Evolutionary conservation across 2,888 invertebrate species (phyloP), one percentile per base, ranked within the genome.

Genomic region (Cryptocheilus praepositus): DNA sequence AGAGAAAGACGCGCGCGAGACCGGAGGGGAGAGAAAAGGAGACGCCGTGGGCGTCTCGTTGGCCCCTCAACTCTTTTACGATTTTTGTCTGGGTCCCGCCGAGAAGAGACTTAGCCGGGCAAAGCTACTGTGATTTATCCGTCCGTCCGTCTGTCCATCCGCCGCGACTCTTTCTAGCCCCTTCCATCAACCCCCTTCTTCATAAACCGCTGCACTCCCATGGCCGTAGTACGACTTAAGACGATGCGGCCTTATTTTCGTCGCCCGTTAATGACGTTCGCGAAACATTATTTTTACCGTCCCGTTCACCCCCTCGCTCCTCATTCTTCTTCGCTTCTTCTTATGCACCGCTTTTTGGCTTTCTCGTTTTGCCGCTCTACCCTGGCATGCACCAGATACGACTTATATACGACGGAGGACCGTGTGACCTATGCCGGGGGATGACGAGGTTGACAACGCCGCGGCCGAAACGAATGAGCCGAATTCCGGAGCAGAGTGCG

Each of bases 111-210:
- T 73, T 69, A 69, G 70, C 72, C 53, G 65, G 64, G 67, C 73
- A 74, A 78, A 73, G 74, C 70, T 64, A 65, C 67, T 74, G 81
- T 84, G 84, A 84, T 84, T 84, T 84, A 84, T 84, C 82, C 81
- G 72, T 69, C 64, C 60, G 59, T 52, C 28, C 65, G 44, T 64
- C 67, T 63, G 21, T 21, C 43, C 51, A 4, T 52, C 16, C 61
- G n/a, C 54, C 55, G 21, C 25, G 44, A 36, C 36, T 70, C 57
- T 58, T 68, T 62, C 66, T 59, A 58, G 16, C 49, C 52, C 55
- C 57, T 21, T 56, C 28, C 65, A 5, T 46, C 52, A 44, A 43
- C 61, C 25, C 11, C 64, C 65, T 44, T 11, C 36, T 11, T 36
- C 36, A 1, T 7, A 2, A 36, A n/a, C 36, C 57, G 22, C 18